Conservation (phyloP, 92 coral and sea anemone genomes). For the Bergia sp. region DNA sequence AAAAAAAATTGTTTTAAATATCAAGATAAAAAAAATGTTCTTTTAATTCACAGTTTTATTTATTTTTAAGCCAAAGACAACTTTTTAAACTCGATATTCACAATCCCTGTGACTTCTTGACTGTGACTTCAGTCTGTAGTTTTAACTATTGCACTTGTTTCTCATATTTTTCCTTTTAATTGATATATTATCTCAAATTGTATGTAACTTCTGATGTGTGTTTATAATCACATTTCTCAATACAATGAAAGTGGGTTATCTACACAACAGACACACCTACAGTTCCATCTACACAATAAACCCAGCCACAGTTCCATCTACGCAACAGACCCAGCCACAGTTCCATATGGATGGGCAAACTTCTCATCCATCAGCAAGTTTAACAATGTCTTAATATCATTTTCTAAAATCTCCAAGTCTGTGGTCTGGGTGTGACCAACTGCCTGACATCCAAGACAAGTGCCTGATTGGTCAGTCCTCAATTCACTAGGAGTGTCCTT, state of each 20-base stretch:
- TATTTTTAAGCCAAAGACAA: no score
- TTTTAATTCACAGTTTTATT: no score
- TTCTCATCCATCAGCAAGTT: slow-evolving; percentile 89
- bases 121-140: no score
- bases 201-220: no score
- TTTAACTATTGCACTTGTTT: no score
- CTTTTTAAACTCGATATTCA: no score
- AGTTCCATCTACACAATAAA: slow-evolving; percentile 59
- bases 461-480: background rate
- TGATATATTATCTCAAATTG: no score
- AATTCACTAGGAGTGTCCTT: background rate
- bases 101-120: no score
- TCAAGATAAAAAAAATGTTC: no score
- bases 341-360: slow-evolving; percentile 98
- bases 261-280: slow-evolving; percentile 51
- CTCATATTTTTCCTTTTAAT: no score
- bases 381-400: slow-evolving; percentile 73
- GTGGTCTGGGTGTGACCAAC: slow-evolving; percentile 32
- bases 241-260: slow-evolving; percentile 81
- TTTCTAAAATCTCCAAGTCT: slow-evolving; percentile 76
- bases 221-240: slow-evolving; percentile 14
- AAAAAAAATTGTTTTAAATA: no score
- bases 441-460: background rate
- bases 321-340: slow-evolving; percentile 97
- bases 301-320: slow-evolving; percentile 26